Evolutionary conservation across 1,140 invertebrate species (phyloP).

Genomic region (Drosophila kohkoa): DNA sequence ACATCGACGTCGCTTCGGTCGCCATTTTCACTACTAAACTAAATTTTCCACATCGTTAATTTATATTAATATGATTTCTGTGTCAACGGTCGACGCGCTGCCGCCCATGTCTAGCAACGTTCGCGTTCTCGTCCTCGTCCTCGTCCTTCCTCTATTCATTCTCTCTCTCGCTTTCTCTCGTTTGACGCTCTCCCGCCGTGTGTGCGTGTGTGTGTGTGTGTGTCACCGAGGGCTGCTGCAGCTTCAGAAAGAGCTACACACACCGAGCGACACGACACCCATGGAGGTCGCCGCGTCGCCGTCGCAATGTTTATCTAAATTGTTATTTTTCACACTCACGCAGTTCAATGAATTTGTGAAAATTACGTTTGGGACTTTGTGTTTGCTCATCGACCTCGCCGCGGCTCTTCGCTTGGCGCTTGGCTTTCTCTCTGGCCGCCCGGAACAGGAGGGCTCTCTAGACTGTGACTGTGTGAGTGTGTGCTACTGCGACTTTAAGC

Average conservation of each 20-base stretch:
- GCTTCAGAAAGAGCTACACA: constrained; percentile 15
- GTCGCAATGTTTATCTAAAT: constrained; percentile 85
- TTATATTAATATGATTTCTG: constrained; percentile 85
- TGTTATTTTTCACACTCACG: constrained; percentile 85
- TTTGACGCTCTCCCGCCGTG: constrained; percentile 49
- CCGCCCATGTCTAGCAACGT: constrained; percentile 53
- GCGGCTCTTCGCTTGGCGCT: background rate
- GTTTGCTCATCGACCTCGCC: constrained; percentile 64
- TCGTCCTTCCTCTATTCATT: background rate
- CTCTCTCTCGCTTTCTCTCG: constrained; percentile 1
- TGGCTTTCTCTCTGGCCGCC: background rate
- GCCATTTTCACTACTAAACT: constrained; percentile 84
- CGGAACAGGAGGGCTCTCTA: constrained; percentile 5
- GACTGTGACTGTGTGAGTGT: constrained; percentile 19
- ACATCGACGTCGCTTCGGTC: constrained; percentile 1
- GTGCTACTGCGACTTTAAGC: constrained; percentile 63
- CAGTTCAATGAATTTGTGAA: constrained; percentile 85
- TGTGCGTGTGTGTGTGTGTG: constrained; percentile 12
- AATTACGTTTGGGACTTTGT: constrained; percentile 85
- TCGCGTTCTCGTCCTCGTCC: too few relatives aligned
- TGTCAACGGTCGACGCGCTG: constrained; percentile 77
- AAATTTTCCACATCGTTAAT: constrained; percentile 85
- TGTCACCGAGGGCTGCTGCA: constrained; percentile 4
- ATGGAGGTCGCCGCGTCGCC: constrained; percentile 73
- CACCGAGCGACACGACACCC: constrained; percentile 50